Conservation (phyloP, 1,140 invertebrate species). For the Ceratina calcarata region DNA sequence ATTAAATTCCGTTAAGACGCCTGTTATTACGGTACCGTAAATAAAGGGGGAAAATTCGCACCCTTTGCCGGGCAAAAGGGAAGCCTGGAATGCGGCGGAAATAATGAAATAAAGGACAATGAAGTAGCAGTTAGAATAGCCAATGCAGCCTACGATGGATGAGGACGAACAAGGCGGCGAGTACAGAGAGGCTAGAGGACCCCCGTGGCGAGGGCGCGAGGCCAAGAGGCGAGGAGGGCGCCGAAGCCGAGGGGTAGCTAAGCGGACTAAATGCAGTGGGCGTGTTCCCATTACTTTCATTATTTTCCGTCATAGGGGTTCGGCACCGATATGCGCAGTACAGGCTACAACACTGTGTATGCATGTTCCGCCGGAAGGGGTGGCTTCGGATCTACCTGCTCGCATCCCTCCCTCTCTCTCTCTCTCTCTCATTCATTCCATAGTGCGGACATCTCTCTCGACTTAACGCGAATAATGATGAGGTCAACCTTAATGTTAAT, state of each 20-base stretch:
- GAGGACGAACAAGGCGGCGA: constrained; percentile 51
- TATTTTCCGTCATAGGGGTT: constrained; percentile 64
- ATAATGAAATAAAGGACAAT: constrained; percentile 75
- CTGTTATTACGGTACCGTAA: constrained; percentile 74
- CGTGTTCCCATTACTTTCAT: constrained; percentile 69
- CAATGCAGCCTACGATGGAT: constrained; percentile 48
- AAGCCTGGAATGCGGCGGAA: constrained; percentile 68
- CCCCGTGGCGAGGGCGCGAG: background rate
- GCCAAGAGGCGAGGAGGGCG: constrained; percentile 23
- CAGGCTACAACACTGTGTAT: background rate
- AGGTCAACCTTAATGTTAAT: constrained; percentile 10
- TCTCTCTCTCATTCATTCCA: background rate
- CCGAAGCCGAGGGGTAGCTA: constrained; percentile 57
- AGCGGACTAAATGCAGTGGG: constrained; percentile 66
- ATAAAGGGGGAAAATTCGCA: constrained; percentile 70
- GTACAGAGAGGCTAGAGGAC: constrained; percentile 26
- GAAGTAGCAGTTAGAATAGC: constrained; percentile 71
- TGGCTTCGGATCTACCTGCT: constrained; percentile 18
- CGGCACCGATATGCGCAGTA: constrained; percentile 56
- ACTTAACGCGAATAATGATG: constrained; percentile 5
- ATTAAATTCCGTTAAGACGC: constrained; percentile 79
- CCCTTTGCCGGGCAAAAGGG: constrained; percentile 29
- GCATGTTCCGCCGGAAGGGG: background rate
- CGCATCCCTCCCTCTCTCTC: background rate
- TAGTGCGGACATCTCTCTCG: too few species aligned